Evolutionary conservation across 2,797 vertebrate genomes (phyloP).

Genomic region (Tinamus major): DNA sequence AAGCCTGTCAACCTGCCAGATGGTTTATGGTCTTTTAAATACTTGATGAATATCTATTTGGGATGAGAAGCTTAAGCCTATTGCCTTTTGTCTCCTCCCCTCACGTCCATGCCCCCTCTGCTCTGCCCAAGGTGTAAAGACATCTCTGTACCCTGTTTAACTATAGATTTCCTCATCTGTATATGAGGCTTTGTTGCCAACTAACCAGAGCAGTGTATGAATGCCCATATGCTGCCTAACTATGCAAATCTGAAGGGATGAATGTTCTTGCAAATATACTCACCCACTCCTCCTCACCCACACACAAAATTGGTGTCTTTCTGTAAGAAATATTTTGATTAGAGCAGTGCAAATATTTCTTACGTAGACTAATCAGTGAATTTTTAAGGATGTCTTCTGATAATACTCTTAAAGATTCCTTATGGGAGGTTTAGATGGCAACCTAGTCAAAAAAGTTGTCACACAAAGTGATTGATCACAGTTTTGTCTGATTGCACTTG

Average conservation of each 20-base stretch:
- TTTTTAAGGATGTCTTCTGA: background rate
- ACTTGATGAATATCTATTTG: background rate
- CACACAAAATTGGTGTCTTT: background rate
- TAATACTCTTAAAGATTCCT: background rate
- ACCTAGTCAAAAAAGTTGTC: background rate
- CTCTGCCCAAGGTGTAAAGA: background rate
- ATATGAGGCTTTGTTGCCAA: background rate
- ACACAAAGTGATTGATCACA: background rate
- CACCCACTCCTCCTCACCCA: background rate
- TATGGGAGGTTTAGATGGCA: background rate
- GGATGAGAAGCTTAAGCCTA: background rate
- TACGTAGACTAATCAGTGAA: background rate
- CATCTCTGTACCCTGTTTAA: background rate
- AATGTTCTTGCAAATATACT: background rate
- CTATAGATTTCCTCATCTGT: background rate
- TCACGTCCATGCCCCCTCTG: background rate
- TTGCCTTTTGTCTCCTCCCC: background rate
- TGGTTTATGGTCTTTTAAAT: background rate
- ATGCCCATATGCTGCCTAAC: fast-evolving
- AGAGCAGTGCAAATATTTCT: background rate
- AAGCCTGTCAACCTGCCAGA: background rate
- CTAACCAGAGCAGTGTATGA: background rate
- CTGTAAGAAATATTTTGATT: background rate
- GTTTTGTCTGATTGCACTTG: background rate
- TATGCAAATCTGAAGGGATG: background rate